Evolutionary conservation across 1,140 invertebrate species (phyloP).

Genomic region (Glomeris maerens): DNA sequence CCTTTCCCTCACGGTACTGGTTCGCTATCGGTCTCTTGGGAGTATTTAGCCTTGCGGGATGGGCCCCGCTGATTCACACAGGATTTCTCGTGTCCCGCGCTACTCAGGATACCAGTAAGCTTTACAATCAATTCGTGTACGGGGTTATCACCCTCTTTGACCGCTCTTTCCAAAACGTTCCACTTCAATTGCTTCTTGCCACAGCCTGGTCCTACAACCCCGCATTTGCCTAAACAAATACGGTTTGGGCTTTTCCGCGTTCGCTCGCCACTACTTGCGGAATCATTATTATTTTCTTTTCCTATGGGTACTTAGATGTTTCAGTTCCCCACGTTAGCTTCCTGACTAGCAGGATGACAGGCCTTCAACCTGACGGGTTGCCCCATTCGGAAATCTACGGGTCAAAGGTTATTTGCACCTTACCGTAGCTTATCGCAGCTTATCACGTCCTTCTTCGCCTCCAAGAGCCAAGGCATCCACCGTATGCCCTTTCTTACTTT

Average conservation of each 20-base stretch:
- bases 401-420: constrained; percentile 19
- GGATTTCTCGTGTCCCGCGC: constrained; percentile 24
- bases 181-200: constrained; percentile 7
- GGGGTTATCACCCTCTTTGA: constrained; percentile 22
- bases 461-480: constrained; percentile 18
- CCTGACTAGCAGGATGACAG: constrained; percentile 1
- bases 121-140: constrained; percentile 15
- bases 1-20: constrained; percentile 27
- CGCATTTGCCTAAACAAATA: neutral
- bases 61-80: constrained; percentile 26
- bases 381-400: constrained; percentile 14
- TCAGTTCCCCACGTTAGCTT: constrained; percentile 23
- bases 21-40: constrained; percentile 28
- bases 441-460: constrained; percentile 26
- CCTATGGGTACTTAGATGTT: constrained; percentile 24
- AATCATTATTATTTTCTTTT: constrained; percentile 25
- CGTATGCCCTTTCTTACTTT: neutral
- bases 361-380: constrained; percentile 10
- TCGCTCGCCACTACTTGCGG: constrained; percentile 26
- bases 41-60: constrained; percentile 31
- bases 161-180: constrained; percentile 19
- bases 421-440: constrained; percentile 24
- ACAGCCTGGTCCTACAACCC: neutral
- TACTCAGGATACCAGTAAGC: constrained; percentile 20
- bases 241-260: constrained; percentile 20